A percentile compares a stretch with the other conserved stretches of the same genome.
Conservation (phyloP, 2,797 vertebrate genomes). For the Phrynocephalus forsythii region DNA sequence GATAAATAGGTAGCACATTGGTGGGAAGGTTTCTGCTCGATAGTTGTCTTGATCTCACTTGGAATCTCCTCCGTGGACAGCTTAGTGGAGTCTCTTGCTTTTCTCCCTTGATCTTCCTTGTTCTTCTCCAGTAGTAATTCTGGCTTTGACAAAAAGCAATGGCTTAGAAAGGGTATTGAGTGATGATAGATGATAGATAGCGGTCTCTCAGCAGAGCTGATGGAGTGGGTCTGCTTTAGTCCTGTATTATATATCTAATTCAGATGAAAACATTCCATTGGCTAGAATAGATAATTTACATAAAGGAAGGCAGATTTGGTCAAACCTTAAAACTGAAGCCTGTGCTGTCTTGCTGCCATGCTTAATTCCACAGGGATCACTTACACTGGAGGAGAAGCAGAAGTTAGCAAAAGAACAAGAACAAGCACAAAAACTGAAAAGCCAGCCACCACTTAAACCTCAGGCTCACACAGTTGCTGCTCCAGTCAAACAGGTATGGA, state of each 20-base stretch:
- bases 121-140: not conserved
- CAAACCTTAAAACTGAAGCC: not conserved
- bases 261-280: not conserved
- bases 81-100: not conserved
- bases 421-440: constrained; percentile 94
- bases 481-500: constrained; percentile 83
- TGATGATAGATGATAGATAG: not conserved
- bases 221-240: not conserved
- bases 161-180: not conserved
- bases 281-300: not conserved
- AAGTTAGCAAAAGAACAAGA: constrained; percentile 97
- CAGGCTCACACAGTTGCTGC: constrained; percentile 80
- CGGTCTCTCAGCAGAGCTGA: not conserved
- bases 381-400: constrained; percentile 98
- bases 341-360: not conserved
- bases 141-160: not conserved
- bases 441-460: constrained; percentile 91
- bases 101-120: not conserved
- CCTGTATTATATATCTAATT: too few relatives aligned
- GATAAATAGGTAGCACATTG: too few relatives aligned
- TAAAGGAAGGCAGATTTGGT: not conserved
- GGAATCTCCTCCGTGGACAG: not conserved
- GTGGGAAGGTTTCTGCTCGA: not conserved
- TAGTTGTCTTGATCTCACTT: not conserved
- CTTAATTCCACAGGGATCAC: constrained; percentile 83